Evolutionary conservation across 2,888 invertebrate species (phyloP).

Genomic region (Drosophila recens): DNA sequence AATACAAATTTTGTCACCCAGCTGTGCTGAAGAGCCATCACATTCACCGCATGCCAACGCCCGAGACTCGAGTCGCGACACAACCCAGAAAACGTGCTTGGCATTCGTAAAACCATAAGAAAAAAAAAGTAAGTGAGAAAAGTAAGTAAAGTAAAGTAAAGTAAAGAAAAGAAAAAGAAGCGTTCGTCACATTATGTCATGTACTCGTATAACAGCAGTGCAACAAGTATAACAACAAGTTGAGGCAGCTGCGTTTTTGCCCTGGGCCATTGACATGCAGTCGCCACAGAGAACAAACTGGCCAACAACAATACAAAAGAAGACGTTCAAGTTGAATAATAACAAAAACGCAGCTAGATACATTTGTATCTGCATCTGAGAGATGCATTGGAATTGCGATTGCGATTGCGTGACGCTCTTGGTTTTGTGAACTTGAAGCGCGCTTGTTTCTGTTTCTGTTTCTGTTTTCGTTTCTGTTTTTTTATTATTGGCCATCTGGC

Average conservation of each 20-base stretch:
- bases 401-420: slow-evolving; percentile 40
- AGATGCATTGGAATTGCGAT: slow-evolving; percentile 24
- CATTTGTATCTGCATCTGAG: slow-evolving; percentile 60
- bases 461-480: not conserved
- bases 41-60: slow-evolving; percentile 56
- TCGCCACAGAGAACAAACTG: slow-evolving; percentile 41
- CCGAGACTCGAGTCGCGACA: slow-evolving; percentile 20
- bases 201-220: slow-evolving; percentile 54
- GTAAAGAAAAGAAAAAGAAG: slow-evolving; percentile 24
- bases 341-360: slow-evolving; percentile 49
- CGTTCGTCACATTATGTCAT: slow-evolving; percentile 63
- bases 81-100: slow-evolving; percentile 69
- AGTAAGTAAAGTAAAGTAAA: slow-evolving; percentile 1
- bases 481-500: slow-evolving; percentile 34
- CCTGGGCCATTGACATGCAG: slow-evolving; percentile 62
- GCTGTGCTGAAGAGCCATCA: slow-evolving; percentile 17
- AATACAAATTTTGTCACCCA: slow-evolving; percentile 52
- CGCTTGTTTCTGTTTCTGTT: slow-evolving; percentile 28
- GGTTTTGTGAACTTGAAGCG: slow-evolving; percentile 61
- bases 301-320: slow-evolving; percentile 9
- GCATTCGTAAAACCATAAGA: slow-evolving; percentile 50
- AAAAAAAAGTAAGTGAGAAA: not conserved
- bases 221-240: slow-evolving; percentile 45
- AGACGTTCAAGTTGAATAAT: slow-evolving; percentile 1
- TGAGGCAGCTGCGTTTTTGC: slow-evolving; percentile 26